phyloP scores from a whole-genome alignment of 2,888 invertebrate species.

The Athripsodes cinereus region DNA sequence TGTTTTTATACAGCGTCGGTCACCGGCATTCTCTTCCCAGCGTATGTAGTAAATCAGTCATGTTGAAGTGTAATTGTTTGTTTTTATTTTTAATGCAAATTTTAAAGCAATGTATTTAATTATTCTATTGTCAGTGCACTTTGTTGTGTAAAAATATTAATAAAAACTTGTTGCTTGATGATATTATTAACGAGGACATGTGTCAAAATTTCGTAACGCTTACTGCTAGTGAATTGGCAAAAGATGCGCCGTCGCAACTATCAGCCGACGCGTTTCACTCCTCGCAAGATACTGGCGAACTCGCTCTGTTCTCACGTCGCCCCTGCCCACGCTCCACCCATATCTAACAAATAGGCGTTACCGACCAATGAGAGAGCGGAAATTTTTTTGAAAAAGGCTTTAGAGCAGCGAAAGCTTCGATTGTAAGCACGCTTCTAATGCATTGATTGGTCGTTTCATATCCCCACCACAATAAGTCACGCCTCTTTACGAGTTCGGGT shows the following conservation, averaged over 20 bases:
- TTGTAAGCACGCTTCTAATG: constrained; percentile 19
- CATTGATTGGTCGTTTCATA: constrained; percentile 36
- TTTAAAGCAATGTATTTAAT: neutral
- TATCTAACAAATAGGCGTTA: constrained; percentile 40
- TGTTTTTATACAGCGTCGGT: neutral
- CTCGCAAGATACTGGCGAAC: constrained; percentile 49
- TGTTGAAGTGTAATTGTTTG: neutral
- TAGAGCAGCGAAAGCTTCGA: constrained; percentile 22
- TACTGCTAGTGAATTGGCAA: constrained; percentile 10
- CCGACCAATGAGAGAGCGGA: constrained; percentile 36
- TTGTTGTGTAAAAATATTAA: neutral
- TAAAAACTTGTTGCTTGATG: constrained; percentile 20
- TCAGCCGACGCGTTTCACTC: constrained; percentile 35
- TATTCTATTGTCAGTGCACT: neutral
- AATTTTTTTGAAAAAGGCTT: constrained; percentile 18
- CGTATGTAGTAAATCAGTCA: too few species aligned
- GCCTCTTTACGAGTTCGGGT: constrained; percentile 18
- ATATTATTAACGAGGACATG: constrained; percentile 14
- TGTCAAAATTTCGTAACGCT: constrained; percentile 16
- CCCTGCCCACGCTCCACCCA: constrained; percentile 43
- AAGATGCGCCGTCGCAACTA: constrained; percentile 32
- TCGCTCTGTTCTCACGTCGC: constrained; percentile 42
- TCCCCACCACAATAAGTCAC: constrained; percentile 35
- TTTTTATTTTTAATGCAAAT: neutral
- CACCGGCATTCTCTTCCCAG: neutral